Evolutionary conservation across 1,140 invertebrate genomes (phyloP).

Genomic region (Holcopasites calliopsidis): DNA sequence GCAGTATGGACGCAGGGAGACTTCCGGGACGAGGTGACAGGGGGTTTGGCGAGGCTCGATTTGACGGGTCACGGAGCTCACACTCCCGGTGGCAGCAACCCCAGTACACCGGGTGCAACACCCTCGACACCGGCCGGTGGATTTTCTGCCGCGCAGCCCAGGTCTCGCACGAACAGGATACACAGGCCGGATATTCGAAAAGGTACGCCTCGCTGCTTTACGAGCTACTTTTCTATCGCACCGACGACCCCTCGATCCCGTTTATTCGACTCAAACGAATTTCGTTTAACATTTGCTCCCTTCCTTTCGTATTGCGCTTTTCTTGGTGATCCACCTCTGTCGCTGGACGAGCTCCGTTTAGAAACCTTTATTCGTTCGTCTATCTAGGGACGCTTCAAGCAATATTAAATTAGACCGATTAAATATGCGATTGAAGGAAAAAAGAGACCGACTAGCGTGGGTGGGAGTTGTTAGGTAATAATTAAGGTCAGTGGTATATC

Average conservation of each 20-base stretch:
- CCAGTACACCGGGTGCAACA: conserved; percentile 82
- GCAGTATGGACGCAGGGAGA: conserved; percentile 92
- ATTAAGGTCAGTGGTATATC: too few relatives aligned
- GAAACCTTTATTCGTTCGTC: too few relatives aligned
- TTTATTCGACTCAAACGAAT: neutral
- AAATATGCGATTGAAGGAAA: too few relatives aligned
- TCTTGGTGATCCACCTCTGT: neutral
- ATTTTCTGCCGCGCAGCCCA: conserved; percentile 71
- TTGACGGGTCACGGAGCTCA: conserved; percentile 73
- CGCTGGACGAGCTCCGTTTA: too few relatives aligned
- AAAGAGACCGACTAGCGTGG: too few relatives aligned
- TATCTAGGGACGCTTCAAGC: too few relatives aligned
- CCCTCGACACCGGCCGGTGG: conserved; percentile 82
- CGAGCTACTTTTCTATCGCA: conserved; percentile 17
- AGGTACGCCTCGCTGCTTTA: conserved; percentile 63
- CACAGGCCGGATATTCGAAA: conserved; percentile 73
- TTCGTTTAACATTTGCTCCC: neutral
- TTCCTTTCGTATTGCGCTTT: neutral
- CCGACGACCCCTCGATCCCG: neutral
- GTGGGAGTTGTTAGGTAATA: too few relatives aligned
- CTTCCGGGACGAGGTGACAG: conserved; percentile 88
- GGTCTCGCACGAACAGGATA: conserved; percentile 69
- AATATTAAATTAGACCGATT: too few relatives aligned
- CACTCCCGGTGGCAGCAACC: conserved; percentile 79
- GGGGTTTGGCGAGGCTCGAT: conserved; percentile 74